Percentiles rank a stretch among this genome's conserved stretches.
phyloP scores from a whole-genome alignment of 2,113 vertebrate genomes.

The Pangasianodon hypophthalmus region DNA sequence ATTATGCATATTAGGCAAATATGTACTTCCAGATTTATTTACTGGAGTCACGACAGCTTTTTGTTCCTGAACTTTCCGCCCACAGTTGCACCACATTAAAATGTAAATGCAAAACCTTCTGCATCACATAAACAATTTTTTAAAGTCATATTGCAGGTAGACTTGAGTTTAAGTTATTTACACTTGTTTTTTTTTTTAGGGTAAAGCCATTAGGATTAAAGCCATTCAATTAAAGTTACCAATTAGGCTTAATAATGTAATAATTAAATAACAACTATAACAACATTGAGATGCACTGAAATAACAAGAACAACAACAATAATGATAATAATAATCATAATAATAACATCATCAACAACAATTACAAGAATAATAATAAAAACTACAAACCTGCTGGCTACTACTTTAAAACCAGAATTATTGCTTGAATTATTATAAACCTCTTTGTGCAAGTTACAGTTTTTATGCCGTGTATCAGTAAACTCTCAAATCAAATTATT shows the following conservation, averaged over 20 bases:
- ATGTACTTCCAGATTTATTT: slow-evolving; percentile 17
- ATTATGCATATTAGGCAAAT: slow-evolving; percentile 16
- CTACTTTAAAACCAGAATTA: not conserved
- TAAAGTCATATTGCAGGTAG: not conserved
- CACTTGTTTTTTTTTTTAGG: not conserved
- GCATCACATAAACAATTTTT: not conserved
- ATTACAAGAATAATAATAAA: not conserved
- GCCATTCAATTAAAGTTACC: not conserved
- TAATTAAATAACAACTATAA: slow-evolving; percentile 9
- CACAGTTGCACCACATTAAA: not conserved
- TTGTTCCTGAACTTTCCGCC: slow-evolving; percentile 13
- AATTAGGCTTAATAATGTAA: not conserved
- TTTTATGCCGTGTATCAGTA: not conserved
- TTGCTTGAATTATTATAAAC: no score
- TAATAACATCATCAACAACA: not conserved
- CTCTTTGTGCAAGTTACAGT: not conserved
- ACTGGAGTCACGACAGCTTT: slow-evolving; percentile 17
- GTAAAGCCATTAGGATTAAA: not conserved
- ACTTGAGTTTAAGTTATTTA: not conserved
- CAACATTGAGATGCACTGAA: not conserved
- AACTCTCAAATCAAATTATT: not conserved
- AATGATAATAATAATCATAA: not conserved
- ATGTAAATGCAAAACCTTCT: slow-evolving; percentile 10
- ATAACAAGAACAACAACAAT: not conserved
- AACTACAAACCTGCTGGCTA: no score